These are phyloP conservation scores for Bubo scandiacus DNA, from an alignment of 2,113 vertebrate species.

Conservation along the genomic window DNA sequence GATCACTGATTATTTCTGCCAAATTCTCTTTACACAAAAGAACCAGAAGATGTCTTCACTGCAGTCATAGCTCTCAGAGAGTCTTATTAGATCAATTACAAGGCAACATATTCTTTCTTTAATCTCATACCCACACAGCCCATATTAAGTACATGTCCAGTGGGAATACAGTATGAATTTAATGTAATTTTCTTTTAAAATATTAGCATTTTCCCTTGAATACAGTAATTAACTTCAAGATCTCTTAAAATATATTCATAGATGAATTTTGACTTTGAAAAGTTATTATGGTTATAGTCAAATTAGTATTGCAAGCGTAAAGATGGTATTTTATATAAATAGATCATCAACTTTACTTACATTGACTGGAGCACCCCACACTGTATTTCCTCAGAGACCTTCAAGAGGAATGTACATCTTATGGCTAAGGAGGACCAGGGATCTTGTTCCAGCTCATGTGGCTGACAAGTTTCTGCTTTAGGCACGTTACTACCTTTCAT, in stretches of 20 bases:
- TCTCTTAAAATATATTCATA: background rate
- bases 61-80: background rate
- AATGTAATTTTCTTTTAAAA: background rate
- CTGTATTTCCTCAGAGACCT: background rate
- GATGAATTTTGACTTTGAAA: background rate
- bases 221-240: background rate
- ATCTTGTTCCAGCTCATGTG: background rate
- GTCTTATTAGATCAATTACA: background rate
- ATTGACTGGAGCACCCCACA: background rate
- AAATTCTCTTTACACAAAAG: background rate
- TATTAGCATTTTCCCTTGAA: background rate
- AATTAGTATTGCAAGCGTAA: background rate
- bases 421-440: background rate
- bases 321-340: background rate
- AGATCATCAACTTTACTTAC: background rate
- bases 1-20: background rate
- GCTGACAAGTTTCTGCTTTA: background rate
- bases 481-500: background rate
- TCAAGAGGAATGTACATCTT: fast-evolving
- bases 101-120: background rate
- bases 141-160: background rate
- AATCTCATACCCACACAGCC: background rate
- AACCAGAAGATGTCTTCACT: fast-evolving
- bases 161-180: background rate
- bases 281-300: background rate